A percentile compares a stretch with the other conserved stretches of the same genome.
phyloP scores from a whole-genome alignment of 2,113 vertebrate genomes.

The Dendrocopos noguchii region DNA sequence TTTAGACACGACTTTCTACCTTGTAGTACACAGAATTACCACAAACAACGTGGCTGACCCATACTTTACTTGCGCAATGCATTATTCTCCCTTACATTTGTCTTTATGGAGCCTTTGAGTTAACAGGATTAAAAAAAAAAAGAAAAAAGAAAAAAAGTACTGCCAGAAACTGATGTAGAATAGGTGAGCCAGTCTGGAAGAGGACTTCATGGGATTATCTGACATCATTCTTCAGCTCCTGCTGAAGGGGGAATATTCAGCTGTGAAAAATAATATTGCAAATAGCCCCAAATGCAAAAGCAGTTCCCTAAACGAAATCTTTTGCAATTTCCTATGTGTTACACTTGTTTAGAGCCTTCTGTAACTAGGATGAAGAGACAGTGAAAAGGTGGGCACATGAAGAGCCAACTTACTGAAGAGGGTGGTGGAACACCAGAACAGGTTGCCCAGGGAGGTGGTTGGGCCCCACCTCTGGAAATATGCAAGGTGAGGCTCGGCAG shows the following conservation, averaged over 20 bases:
- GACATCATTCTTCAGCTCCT: neutral
- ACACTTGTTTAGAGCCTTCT: neutral
- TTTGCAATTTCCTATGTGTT: neutral
- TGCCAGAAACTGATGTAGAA: neutral
- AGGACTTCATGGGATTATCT: neutral
- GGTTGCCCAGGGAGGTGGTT: too few relatives aligned
- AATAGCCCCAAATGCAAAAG: neutral
- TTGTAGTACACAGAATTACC: neutral
- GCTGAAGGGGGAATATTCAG: neutral
- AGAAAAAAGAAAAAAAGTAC: fast-evolving
- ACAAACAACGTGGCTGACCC: fast-evolving
- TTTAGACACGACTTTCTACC: neutral
- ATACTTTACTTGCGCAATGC: neutral
- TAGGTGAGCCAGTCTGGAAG: neutral
- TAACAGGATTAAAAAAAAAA: neutral
- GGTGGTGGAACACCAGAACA: neutral
- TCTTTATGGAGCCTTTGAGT: neutral
- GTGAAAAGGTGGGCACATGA: neutral
- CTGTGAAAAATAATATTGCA: neutral
- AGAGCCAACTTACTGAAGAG: neutral
- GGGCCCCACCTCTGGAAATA: too few relatives aligned
- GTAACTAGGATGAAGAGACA: neutral
- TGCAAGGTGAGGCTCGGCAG: too few relatives aligned
- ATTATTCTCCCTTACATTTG: neutral
- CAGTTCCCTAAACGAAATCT: neutral